Evolutionary conservation across 2,113 vertebrate genomes (phyloP).

Genomic region (Paratilapia polleni): DNA sequence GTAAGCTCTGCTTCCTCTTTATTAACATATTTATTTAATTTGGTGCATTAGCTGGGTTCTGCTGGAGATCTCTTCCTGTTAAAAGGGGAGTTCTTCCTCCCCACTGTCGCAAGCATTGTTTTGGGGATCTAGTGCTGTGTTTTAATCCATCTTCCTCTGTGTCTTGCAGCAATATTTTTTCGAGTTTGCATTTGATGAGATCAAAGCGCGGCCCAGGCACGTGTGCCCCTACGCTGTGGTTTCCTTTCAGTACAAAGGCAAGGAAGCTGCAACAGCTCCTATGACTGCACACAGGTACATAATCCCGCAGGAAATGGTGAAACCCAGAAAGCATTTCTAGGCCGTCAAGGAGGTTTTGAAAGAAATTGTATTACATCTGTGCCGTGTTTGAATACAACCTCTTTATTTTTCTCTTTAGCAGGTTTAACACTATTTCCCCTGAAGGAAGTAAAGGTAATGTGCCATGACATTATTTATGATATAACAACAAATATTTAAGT

Average conservation of each 20-base stretch:
- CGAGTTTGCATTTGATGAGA: constrained; percentile 92
- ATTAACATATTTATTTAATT: not conserved
- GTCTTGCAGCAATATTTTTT: constrained; percentile 93
- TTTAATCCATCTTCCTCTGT: not conserved
- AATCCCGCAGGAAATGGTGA: constrained; percentile 19
- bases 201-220: constrained; percentile 89
- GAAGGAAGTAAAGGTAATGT: constrained; percentile 76
- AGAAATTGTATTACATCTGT: not conserved
- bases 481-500: not conserved
- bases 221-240: constrained; percentile 94
- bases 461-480: too few relatives aligned
- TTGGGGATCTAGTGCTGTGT: not conserved
- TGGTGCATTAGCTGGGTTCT: not conserved
- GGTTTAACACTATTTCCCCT: constrained; percentile 65
- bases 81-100: not conserved
- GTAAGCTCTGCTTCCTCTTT: constrained; percentile 67
- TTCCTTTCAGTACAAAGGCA: constrained; percentile 91
- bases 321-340: not conserved
- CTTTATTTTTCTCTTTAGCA: constrained; percentile 40
- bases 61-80: not conserved
- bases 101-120: not conserved
- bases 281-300: constrained; percentile 86
- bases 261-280: constrained; percentile 77
- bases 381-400: not conserved
- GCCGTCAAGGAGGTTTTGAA: not conserved